Evolutionary conservation across 1,140 invertebrate genomes (phyloP).

Genomic region (Ceratina japonica): DNA sequence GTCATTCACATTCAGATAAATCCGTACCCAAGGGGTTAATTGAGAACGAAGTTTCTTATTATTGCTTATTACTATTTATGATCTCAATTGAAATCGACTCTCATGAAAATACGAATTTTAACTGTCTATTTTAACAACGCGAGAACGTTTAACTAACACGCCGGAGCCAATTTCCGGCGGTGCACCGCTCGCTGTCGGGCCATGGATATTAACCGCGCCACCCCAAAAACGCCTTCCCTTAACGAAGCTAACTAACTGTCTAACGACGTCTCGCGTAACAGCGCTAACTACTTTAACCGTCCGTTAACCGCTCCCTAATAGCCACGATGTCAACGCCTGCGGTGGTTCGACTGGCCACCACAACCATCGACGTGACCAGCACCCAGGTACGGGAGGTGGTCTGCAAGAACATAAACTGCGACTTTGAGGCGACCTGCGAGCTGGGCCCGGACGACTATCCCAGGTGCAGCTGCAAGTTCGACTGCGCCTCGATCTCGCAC

Average conservation of each 20-base stretch:
- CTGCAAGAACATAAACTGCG: conserved; percentile 90
- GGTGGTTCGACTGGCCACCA: conserved; percentile 69
- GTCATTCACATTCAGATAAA: too few species aligned
- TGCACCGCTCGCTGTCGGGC: background rate
- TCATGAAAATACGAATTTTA: background rate
- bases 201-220: conserved; percentile 20
- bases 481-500: conserved; percentile 81
- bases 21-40: too few species aligned
- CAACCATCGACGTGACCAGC: conserved; percentile 73
- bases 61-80: too few species aligned
- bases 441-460: conserved; percentile 87
- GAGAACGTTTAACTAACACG: background rate
- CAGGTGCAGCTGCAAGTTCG: conserved; percentile 87
- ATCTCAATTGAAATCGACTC: too few species aligned
- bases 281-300: conserved; percentile 37
- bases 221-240: background rate
- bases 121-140: background rate
- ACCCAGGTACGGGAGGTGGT: conserved; percentile 81
- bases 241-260: conserved; percentile 34
- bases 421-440: conserved; percentile 91
- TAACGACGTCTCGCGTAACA: conserved; percentile 16
- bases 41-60: background rate
- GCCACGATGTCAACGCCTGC: conserved; percentile 71
- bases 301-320: conserved; percentile 54
- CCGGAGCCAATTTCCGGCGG: background rate